Evolutionary conservation across 2,888 invertebrate species (phyloP).

Genomic region (Heliconius erato): DNA sequence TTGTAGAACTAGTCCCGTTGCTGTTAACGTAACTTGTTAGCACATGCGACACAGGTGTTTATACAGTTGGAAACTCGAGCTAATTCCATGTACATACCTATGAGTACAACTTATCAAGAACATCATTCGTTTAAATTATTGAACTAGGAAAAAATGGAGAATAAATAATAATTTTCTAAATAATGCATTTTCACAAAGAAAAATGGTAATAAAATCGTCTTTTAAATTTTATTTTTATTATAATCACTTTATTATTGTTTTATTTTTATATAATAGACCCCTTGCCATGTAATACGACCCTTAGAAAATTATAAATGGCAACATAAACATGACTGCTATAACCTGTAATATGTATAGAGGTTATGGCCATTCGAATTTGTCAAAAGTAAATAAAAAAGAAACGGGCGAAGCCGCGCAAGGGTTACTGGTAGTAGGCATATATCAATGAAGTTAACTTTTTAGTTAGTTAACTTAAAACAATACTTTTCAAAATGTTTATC

Average conservation of each 20-base stretch:
- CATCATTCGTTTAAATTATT: slow-evolving; percentile 7
- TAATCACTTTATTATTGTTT: background rate
- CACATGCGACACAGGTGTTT: slow-evolving; percentile 26
- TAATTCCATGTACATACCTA: background rate
- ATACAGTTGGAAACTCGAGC: slow-evolving; percentile 2
- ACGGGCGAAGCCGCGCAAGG: too few species aligned
- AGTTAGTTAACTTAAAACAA: too few species aligned
- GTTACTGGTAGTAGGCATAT: too few species aligned
- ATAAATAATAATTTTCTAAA: background rate
- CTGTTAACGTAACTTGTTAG: slow-evolving; percentile 18
- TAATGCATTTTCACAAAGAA: background rate
- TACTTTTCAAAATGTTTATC: too few species aligned
- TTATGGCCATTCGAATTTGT: background rate
- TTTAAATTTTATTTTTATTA: background rate
- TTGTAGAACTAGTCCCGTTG: background rate
- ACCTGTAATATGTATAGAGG: background rate
- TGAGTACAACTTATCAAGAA: background rate
- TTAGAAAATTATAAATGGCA: too few species aligned
- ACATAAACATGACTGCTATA: too few species aligned
- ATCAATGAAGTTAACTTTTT: too few species aligned
- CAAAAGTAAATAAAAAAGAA: background rate
- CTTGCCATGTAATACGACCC: too few species aligned
- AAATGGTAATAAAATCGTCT: background rate
- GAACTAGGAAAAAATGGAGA: background rate
- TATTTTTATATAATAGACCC: too few species aligned